Conservation (phyloP, 2,888 invertebrate species). For the Pedicia rivosa region DNA sequence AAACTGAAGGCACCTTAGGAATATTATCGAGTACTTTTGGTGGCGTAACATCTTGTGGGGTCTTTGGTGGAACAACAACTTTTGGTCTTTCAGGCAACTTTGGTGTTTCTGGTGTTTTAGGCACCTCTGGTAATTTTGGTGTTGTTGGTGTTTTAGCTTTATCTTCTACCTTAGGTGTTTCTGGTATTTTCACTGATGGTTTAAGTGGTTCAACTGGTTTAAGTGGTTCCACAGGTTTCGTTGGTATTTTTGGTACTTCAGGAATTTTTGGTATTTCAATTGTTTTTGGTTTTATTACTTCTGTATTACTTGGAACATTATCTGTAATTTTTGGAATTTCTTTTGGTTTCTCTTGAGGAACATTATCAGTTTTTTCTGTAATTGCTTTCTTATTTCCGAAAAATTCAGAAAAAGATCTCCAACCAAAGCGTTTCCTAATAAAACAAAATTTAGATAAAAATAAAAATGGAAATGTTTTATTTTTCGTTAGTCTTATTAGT, state of each 20-base stretch:
- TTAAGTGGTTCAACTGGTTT: constrained; percentile 17
- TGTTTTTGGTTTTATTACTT: constrained; percentile 9
- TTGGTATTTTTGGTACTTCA: neutral
- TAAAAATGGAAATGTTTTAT: too few relatives aligned
- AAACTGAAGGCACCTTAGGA: too few relatives aligned
- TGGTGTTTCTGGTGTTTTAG: neutral
- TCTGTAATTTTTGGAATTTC: constrained; percentile 12
- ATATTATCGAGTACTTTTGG: too few relatives aligned
- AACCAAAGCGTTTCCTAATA: constrained; percentile 30
- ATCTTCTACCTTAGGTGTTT: neutral
- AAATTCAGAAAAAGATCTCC: constrained; percentile 24
- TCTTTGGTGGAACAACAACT: too few relatives aligned
- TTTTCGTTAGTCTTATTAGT: too few relatives aligned
- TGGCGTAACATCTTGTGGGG: too few relatives aligned
- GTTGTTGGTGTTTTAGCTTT: constrained; percentile 1
- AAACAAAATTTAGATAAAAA: too few relatives aligned
- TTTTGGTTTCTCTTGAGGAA: constrained; percentile 2
- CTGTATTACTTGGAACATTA: constrained; percentile 7
- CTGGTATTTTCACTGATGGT: constrained; percentile 23
- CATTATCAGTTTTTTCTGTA: constrained; percentile 14
- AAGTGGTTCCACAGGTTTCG: neutral
- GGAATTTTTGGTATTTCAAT: constrained; percentile 9
- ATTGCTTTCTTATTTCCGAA: constrained; percentile 22
- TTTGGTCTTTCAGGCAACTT: constrained; percentile 4
- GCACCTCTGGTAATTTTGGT: constrained; percentile 4